phyloP scores from a whole-genome alignment of 1,140 invertebrate genomes.

The Pseudomyrmex sp. region DNA sequence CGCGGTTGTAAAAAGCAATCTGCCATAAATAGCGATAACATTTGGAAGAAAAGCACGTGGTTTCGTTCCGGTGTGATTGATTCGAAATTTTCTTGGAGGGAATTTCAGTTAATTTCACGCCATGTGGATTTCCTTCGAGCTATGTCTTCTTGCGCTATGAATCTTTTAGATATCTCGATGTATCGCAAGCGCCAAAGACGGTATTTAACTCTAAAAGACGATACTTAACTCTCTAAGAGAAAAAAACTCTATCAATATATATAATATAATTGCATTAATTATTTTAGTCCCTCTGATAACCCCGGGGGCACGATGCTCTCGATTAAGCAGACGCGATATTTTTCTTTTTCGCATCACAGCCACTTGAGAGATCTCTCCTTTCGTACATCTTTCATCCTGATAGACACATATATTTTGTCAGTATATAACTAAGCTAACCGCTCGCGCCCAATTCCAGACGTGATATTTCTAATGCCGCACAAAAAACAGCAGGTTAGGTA shows the following conservation, averaged over 20 bases:
- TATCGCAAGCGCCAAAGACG: not conserved
- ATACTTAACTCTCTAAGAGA: too few species aligned
- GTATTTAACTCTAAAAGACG: too few species aligned
- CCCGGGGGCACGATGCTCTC: too few species aligned
- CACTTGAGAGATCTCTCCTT: not conserved
- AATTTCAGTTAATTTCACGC: conserved; percentile 1
- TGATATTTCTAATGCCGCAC: conserved; percentile 24
- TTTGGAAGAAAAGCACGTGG: not conserved
- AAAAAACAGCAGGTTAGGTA: conserved; percentile 53
- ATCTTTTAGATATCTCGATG: not conserved
- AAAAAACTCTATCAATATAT: too few species aligned
- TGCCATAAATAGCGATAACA: conserved; percentile 58
- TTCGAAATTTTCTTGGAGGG: conserved; percentile 14
- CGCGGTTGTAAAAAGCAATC: conserved; percentile 61
- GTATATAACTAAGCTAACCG: not conserved
- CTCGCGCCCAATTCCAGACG: not conserved
- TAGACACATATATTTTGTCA: conserved; percentile 14
- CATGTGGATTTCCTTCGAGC: not conserved
- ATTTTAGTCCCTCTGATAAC: too few species aligned
- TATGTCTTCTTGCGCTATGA: not conserved
- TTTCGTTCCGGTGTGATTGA: not conserved
- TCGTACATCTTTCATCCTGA: not conserved
- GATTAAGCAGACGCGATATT: not conserved
- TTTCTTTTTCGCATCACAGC: conserved; percentile 4
- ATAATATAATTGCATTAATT: too few species aligned